Evolutionary conservation across 1,140 invertebrate genomes (phyloP), one percentile per base, ranked within the genome.

Genomic region (Megalonaias nervosa): DNA sequence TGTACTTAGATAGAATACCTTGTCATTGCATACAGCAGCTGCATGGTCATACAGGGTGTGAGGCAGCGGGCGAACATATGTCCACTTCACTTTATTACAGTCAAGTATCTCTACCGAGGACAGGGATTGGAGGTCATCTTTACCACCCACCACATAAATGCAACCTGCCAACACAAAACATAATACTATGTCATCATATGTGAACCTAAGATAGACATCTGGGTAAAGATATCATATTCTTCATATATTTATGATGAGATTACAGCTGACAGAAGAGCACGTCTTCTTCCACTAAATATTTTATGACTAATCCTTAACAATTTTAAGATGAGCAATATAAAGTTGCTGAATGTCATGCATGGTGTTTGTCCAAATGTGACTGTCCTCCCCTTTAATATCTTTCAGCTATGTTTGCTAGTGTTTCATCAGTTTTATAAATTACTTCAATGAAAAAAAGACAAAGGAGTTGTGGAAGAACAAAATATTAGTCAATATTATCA

Each of bases 61-160:
- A 14, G 77, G 74, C n/a, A 85, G 57, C 4, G 68, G 67, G 56
- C 67, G 68, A 11, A 77, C 80, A 71, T 81, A 85, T 11, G 66
- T 77, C 84, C 84, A 85, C 6, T 48, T 65, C 26, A 68, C 82
- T 64, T 80, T 70, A 6, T 82, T 67, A 67, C 81, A 74, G 21
- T 82, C 71, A 13, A 81, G 71, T 31, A 59, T 75, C 68, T 85
- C 84, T 60, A 85, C 82, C 12, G 82, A 83, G 21, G 68, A 61
- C 68, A 83, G 65, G 56, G 61, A 56, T 38, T 80, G 74, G 1
- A 38, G 38, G 67, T 83, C 79, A 71, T 82, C 80, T 61, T 75
- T 82, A 17, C 84, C 84, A 60, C 75, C 84, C n/a, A 84, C 77
- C n/a, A 75, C 84, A 81, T 84, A 85, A 6, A 85, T 67, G 67